A percentile compares a stretch with the other conserved stretches of the same genome.
phyloP scores from a whole-genome alignment of 1,140 invertebrate genomes.

The Sipha flava region DNA sequence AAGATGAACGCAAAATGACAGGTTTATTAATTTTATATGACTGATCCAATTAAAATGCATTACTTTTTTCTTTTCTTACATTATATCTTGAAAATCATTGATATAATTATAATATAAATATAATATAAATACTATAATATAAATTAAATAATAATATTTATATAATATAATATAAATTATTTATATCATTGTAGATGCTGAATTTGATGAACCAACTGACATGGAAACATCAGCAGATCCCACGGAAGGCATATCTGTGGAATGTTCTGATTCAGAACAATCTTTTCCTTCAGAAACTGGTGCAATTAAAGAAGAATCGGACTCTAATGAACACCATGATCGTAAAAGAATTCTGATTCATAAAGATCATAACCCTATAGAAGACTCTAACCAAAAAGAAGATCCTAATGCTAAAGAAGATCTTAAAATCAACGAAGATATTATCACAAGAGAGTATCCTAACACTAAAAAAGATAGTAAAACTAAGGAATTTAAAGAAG shows the following conservation, averaged over 20 bases:
- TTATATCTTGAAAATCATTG: no score
- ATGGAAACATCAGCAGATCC: background rate
- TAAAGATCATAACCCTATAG: no score
- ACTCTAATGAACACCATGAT: no score
- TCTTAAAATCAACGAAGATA: background rate
- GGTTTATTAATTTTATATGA: no score
- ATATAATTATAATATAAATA: no score
- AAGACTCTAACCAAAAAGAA: no score
- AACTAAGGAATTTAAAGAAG: background rate
- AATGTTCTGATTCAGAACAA: background rate
- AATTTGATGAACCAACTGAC: background rate
- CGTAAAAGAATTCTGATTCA: no score
- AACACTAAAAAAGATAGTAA: background rate
- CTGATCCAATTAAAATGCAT: no score
- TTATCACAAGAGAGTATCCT: background rate
- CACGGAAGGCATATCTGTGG: background rate
- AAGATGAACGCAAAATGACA: conserved; percentile 9
- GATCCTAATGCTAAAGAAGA: background rate
- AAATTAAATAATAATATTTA: background rate
- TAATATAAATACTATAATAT: no score
- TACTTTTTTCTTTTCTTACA: no score
- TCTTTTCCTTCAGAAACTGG: background rate
- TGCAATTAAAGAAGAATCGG: background rate
- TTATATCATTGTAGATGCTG: background rate
- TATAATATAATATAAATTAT: background rate